Evolutionary conservation across 2,888 invertebrate species (phyloP).

Genomic region (Spilarctia lutea): DNA sequence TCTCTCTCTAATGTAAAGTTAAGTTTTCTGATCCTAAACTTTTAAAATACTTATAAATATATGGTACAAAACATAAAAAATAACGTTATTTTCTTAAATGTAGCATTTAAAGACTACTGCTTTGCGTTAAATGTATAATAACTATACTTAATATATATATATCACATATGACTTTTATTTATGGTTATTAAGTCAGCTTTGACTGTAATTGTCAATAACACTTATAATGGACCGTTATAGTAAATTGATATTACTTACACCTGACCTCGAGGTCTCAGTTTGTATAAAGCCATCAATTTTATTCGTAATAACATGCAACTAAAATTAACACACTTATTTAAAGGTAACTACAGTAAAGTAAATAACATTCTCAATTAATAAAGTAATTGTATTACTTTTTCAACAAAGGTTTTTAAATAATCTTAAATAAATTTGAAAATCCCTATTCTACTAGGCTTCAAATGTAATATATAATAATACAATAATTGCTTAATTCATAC

Average conservation of each 20-base stretch:
- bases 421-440: background rate
- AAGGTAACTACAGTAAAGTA: too few relatives aligned
- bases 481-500: background rate
- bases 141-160: too few relatives aligned
- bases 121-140: too few relatives aligned
- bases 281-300: slow-evolving; percentile 27
- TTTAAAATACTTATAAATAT: too few relatives aligned
- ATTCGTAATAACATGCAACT: slow-evolving; percentile 25
- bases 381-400: background rate
- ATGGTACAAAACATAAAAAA: too few relatives aligned
- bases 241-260: slow-evolving; percentile 29
- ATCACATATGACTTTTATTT: background rate
- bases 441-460: too few relatives aligned
- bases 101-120: too few relatives aligned
- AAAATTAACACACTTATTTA: background rate
- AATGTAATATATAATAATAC: background rate
- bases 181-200: background rate
- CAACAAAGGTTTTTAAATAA: background rate
- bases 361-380: too few relatives aligned
- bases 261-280: slow-evolving; percentile 26
- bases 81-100: too few relatives aligned
- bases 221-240: slow-evolving; percentile 2
- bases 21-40: too few relatives aligned
- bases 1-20: too few relatives aligned
- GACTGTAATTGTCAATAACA: background rate